Base-by-base conservation (phyloP, 1,140 invertebrate genomes). In the Drosophila lini region DNA sequence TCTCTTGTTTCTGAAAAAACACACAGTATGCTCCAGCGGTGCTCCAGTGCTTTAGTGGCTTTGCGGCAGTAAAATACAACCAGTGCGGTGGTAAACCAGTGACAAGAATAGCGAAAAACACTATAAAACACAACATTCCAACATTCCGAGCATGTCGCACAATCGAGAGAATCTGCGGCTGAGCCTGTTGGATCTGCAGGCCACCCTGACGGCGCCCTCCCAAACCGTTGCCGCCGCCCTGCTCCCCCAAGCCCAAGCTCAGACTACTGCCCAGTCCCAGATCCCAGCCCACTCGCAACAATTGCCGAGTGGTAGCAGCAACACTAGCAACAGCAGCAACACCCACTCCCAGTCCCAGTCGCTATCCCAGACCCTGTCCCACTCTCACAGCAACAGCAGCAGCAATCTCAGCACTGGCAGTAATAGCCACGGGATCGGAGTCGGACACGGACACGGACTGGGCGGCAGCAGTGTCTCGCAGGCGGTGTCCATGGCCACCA, bases 81-180 rank as follows among this genome's bases (percentile, higher is more conserved):
- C 50, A 70, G 36, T 68, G 32, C 32, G 19, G 32, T 53, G 50
- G 32, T 36, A 16, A 68, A 65, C 25, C 16, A 80, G 45, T 80
- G 36, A 34, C 44, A 59, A 60, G 52, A 40, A 45, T 45, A 32
- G 42, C 7, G n/a, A 70, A 55, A 28, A 38, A 53, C 15, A 41
- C 73, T 31, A 15, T 52, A 25, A 34, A 31, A 40, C n/a, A 36
- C n/a, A 50, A 48, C 25, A 48, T 48, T 48, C 47, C 52, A 53
- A 53, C 68, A 71, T 69, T 69, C 50, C 64, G 50, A 69, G 69
- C 62, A 91, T 92, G 91, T 84, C 86, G 65, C 83, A 91, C 55
- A 92, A 92, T 81, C 91, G 91, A 52, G 91, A 92, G 71, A 92
- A 92, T 86, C 75, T 92, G 58, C 91, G 91, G 3, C 68, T 92